Conservation (phyloP, 2,797 vertebrate genomes). For the Sebastes flavidus region DNA sequence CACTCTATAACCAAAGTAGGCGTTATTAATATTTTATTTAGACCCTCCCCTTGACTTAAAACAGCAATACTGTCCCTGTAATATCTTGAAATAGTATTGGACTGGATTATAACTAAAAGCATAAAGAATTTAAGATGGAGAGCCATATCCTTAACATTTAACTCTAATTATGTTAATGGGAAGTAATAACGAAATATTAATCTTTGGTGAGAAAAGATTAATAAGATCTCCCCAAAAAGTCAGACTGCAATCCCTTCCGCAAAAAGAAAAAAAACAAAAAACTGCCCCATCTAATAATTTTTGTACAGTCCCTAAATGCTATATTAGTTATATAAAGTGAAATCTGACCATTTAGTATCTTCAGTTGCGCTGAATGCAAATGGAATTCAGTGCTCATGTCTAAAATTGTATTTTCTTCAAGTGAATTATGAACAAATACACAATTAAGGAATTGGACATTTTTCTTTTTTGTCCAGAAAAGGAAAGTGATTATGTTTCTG, state of each 20-base stretch:
- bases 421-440: conserved; percentile 9
- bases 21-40: conserved; percentile 5
- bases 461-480: neutral
- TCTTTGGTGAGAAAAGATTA: neutral
- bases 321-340: neutral
- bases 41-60: neutral
- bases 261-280: neutral
- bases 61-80: neutral
- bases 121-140: neutral
- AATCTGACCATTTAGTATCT: neutral
- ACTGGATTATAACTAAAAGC: neutral
- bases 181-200: neutral
- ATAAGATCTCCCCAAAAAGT: neutral
- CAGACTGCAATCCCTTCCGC: neutral
- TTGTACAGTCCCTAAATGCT: neutral
- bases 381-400: neutral
- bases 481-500: conserved; percentile 57
- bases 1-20: neutral
- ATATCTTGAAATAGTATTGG: neutral
- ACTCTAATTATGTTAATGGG: neutral
- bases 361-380: neutral
- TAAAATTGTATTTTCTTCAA: neutral
- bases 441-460: conserved; percentile 16
- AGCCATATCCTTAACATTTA: neutral
- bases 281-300: neutral